Evolutionary conservation across 1,140 invertebrate species (phyloP).

Genomic region (Muscidifurax raptorellus): DNA sequence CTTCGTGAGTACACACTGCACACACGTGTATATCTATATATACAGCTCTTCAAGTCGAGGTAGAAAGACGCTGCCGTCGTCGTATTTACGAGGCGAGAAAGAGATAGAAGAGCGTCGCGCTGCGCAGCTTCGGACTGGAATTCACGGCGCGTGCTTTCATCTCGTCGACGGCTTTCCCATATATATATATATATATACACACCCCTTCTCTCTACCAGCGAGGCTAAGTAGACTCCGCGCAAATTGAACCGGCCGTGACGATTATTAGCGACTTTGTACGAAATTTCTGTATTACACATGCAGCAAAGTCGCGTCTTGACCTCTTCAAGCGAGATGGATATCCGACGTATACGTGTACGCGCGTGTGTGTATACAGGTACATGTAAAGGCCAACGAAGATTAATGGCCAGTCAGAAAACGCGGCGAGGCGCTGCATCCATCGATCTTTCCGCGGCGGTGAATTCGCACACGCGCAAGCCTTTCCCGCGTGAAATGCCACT

Average conservation of each 20-base stretch:
- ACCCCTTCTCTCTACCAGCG: no score
- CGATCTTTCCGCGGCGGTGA: slow-evolving; percentile 33
- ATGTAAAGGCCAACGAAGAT: slow-evolving; percentile 18
- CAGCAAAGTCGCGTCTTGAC: background rate
- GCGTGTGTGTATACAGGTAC: no score
- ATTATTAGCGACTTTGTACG: no score
- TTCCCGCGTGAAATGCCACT: slow-evolving; percentile 13
- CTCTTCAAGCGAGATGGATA: background rate
- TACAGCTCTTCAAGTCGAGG: background rate
- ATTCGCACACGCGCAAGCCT: background rate
- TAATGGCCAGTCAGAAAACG: slow-evolving; percentile 22
- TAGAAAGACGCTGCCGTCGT: background rate
- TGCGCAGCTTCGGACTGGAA: background rate
- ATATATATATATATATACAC: no score
- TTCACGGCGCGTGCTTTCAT: slow-evolving; percentile 29
- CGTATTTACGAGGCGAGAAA: background rate
- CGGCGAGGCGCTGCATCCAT: slow-evolving; percentile 9
- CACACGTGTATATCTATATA: background rate
- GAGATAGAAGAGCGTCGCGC: background rate
- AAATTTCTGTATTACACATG: no score
- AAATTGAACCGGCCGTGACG: background rate
- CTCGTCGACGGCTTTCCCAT: background rate
- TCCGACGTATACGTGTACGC: background rate
- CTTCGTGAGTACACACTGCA: background rate
- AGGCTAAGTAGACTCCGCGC: slow-evolving; percentile 23